Conservation (phyloP, 2,797 vertebrate genomes). For the Mormyrus proboscirostris region DNA sequence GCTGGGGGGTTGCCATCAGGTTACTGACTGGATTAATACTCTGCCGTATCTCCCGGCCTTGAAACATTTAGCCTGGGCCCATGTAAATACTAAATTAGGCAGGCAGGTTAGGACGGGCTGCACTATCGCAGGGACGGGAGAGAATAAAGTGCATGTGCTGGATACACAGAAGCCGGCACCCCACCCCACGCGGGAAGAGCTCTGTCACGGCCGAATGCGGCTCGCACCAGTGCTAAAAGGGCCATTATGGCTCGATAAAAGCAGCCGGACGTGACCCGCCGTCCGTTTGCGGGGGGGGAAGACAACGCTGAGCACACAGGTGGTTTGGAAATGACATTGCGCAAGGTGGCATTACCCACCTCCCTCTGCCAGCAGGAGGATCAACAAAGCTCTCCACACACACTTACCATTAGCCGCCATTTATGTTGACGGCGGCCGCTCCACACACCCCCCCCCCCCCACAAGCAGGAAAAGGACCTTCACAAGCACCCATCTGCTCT, state of each 20-base stretch:
- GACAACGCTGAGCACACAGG: neutral
- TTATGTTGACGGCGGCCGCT: neutral
- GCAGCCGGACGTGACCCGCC: neutral
- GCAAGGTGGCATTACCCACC: neutral
- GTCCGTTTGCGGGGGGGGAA: neutral
- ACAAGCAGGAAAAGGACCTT: neutral
- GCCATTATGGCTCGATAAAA: neutral
- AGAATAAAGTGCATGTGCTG: neutral
- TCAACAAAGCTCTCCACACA: conserved; percentile 13
- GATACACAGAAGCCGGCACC: neutral
- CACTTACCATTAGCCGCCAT: neutral
- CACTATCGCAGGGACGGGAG: neutral
- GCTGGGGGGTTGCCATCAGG: neutral
- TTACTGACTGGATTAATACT: neutral
- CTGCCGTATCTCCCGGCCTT: neutral
- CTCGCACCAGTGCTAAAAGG: neutral
- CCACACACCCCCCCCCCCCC: neutral
- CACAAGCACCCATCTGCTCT: neutral
- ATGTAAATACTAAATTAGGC: neutral
- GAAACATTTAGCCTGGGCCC: neutral
- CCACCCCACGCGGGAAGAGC: neutral
- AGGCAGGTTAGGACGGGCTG: neutral
- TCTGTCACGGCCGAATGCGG: neutral
- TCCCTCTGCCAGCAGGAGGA: neutral
- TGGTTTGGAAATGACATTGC: neutral